Evolutionary conservation across 2,888 invertebrate genomes (phyloP), one percentile per base, ranked within the genome.

Genomic region (Lissonota sp.): DNA sequence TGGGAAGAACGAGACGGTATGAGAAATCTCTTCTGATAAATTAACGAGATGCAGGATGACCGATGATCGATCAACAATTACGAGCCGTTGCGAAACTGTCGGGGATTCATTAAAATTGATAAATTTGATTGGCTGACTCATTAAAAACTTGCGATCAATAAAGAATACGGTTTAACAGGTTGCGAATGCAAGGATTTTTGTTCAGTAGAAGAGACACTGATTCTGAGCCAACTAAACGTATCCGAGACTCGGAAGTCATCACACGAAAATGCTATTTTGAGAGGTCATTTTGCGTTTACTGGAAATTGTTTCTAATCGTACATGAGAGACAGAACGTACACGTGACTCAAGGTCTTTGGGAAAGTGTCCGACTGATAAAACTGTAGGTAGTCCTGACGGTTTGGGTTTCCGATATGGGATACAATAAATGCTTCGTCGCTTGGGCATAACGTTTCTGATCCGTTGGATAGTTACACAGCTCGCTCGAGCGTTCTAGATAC

Each of bases 401-500:
- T 46, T 40, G 64, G 14, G 1, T 53, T 53, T 14, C 14, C 12
- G 6, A 53, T 53, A 53, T 53, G 14, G 6, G 4, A 5, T 46
- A 26, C 26, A 57, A 64, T 73, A 62, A 73, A 46, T 39, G 46
- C 42, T 57, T 58, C 79, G 70, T 70, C 70, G 57, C 51, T 58
- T 62, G 44, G 39, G 46, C 60, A 26, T 64, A 60, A 57, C 49
- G 51, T 64, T 58, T 16, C 58, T 70, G 60, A 26, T 26, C 55
- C 37, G 67, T 60, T 60, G 73, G 78, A 37, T 73, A 49, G 79
- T 67, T 55, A 40, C 44, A 16, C 46, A 72, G 40, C 39, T 55
- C 26, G 51, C 12, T 58, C 64, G 70, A 44, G 58, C 57, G 74
- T 75, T 79, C 64, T 37, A 70, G 53, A 75, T 66, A 66, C 58